A percentile compares a stretch with the other conserved stretches of the same genome.
Conservation (phyloP, 2,888 invertebrate genomes). For the Nephrotoma flavescens region DNA sequence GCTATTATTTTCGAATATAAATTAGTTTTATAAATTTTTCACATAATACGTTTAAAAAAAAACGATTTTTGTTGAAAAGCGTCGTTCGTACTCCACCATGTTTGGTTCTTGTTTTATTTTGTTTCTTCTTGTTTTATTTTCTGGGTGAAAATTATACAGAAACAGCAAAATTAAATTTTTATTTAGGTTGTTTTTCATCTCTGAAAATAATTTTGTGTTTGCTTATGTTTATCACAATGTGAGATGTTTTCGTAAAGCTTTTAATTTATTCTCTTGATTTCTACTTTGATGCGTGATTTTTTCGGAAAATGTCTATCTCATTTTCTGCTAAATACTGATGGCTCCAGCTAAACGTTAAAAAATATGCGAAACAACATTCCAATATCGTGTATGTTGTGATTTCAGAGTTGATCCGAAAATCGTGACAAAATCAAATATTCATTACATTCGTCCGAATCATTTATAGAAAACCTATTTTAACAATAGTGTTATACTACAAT, state of each 20-base stretch:
- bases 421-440: no score
- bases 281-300: background rate
- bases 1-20: background rate
- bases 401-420: background rate
- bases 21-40: background rate
- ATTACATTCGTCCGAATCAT: no score
- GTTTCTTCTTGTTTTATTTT: background rate
- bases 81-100: background rate
- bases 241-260: background rate
- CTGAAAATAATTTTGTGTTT: background rate
- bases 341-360: background rate
- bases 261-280: background rate
- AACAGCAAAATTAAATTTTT: background rate
- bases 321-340: background rate
- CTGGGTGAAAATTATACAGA: background rate
- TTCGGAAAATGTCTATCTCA: background rate
- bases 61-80: background rate
- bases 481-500: no score
- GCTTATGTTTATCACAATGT: background rate
- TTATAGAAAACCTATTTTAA: no score
- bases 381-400: background rate
- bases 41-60: background rate
- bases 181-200: background rate
- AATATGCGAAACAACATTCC: background rate
- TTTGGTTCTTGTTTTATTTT: background rate